Evolutionary conservation across 2,797 vertebrate genomes (phyloP).

Genomic region (Notamacropus eugenii): DNA sequence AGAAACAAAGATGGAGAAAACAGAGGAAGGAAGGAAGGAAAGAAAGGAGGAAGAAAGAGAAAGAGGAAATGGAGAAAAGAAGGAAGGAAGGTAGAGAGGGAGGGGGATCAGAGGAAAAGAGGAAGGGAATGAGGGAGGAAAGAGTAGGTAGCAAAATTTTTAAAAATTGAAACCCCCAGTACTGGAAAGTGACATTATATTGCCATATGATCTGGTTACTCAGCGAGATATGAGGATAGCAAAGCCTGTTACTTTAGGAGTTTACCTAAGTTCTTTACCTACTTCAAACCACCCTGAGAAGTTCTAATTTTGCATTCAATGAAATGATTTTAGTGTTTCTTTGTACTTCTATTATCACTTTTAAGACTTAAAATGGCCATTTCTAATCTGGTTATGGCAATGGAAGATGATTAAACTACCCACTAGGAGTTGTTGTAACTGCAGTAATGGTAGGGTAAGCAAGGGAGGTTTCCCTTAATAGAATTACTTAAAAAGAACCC

Average conservation of each 20-base stretch:
- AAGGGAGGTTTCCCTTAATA: conserved; percentile 8
- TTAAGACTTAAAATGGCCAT: conserved; percentile 35
- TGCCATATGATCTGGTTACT: neutral
- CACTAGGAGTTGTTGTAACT: neutral
- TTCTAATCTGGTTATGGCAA: neutral
- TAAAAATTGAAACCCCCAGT: conserved; percentile 14
- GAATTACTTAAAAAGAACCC: conserved; percentile 42
- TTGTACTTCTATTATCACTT: conserved; percentile 28
- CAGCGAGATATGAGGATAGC: neutral
- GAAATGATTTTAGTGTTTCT: conserved; percentile 8
- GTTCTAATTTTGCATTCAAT: conserved; percentile 18
- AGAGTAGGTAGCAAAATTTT: neutral
- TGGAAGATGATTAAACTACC: neutral
- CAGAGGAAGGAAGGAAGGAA: neutral
- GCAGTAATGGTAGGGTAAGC: conserved; percentile 19
- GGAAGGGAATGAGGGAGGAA: neutral
- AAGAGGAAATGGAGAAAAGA: no score
- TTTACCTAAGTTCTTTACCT: neutral
- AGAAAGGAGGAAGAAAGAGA: no score
- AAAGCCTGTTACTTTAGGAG: neutral
- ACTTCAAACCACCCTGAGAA: conserved; percentile 4
- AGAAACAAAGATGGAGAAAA: no score
- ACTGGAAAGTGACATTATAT: neutral
- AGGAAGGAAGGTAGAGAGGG: neutral
- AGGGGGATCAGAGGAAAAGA: neutral